phyloP scores from a whole-genome alignment of 2,113 vertebrate genomes.

The Noturus placidus region DNA sequence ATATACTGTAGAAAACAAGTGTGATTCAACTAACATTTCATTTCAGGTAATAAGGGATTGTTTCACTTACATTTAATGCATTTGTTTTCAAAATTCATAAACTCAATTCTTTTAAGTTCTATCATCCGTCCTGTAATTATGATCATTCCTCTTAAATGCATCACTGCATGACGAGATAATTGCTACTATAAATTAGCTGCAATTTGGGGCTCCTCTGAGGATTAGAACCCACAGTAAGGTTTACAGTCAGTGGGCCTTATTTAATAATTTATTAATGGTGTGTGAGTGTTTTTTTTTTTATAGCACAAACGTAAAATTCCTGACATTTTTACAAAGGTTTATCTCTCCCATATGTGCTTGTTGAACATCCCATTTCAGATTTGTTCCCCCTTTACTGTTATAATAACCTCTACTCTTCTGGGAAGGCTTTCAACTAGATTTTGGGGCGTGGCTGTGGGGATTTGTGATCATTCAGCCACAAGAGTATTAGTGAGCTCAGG shows the following conservation, averaged over 20 bases:
- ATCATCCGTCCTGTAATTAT: constrained; percentile 26
- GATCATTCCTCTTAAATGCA: constrained; percentile 21
- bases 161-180: constrained; percentile 42
- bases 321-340: not conserved
- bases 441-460: not conserved
- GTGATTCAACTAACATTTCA: not conserved
- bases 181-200: constrained; percentile 35
- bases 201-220: constrained; percentile 43
- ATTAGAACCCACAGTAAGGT: not conserved
- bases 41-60: not conserved
- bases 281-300: constrained; percentile 2
- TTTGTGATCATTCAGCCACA: not conserved
- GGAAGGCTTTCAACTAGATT: not conserved
- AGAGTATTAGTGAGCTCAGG: not conserved
- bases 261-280: constrained; percentile 12
- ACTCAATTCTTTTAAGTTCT: not conserved
- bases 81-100: not conserved
- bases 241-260: not conserved
- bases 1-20: not conserved
- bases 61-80: not conserved
- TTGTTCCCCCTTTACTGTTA: too few relatives aligned
- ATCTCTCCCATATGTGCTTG: not conserved
- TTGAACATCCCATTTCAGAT: not conserved
- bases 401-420: not conserved
- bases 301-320: not conserved